Percentiles rank a stretch among this genome's conserved stretches.
Conservation (phyloP, 1,140 invertebrate species). For the Lepidurus arcticus region DNA sequence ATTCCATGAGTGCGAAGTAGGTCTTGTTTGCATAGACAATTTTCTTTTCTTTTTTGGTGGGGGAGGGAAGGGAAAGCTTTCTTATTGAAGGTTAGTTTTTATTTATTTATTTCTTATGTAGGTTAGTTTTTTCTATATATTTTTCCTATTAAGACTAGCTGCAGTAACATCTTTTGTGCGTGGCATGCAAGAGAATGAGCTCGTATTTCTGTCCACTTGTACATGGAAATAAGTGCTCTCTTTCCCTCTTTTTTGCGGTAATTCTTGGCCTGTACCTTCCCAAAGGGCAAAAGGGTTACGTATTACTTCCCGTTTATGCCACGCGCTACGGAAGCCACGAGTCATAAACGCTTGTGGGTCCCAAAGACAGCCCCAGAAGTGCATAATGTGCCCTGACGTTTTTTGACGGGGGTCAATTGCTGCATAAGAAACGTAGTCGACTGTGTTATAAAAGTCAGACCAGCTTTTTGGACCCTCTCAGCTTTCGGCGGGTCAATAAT, state of each 20-base stretch:
- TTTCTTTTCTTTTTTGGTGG: neutral
- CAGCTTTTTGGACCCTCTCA: neutral
- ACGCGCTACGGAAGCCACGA: neutral
- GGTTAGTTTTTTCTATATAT: no score
- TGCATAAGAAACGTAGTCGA: neutral
- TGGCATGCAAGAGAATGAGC: neutral
- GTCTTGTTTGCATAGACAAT: neutral
- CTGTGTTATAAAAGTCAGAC: neutral
- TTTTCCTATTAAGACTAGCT: neutral
- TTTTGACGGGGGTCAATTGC: neutral
- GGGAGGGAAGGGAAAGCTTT: neutral
- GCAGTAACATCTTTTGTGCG: neutral
- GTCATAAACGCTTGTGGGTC: conserved; percentile 13
- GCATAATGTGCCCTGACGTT: neutral
- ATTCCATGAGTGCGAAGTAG: neutral
- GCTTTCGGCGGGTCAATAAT: neutral
- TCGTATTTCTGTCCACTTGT: neutral
- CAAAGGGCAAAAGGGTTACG: neutral
- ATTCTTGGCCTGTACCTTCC: neutral
- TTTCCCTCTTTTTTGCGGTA: no score
- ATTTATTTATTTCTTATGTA: no score
- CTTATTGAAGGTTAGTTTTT: neutral
- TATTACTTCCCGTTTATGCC: neutral
- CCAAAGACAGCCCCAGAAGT: neutral
- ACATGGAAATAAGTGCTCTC: neutral